A percentile compares a stretch with the other conserved stretches of the same genome.
Evolutionary conservation across 1,140 invertebrate species (phyloP).

Genomic region (Batillaria attramentaria): DNA sequence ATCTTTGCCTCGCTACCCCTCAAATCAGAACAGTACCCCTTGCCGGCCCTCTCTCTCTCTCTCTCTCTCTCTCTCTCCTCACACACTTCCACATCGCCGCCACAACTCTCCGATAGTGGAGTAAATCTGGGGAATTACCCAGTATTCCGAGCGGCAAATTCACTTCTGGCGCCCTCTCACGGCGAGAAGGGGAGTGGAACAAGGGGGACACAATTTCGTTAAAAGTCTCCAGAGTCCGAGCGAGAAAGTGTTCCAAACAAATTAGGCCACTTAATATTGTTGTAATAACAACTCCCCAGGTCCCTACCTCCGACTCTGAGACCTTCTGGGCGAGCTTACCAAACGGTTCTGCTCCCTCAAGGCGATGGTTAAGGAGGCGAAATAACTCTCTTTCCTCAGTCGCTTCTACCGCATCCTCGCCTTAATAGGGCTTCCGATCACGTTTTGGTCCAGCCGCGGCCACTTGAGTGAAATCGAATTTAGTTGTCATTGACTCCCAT

Average conservation of each 20-base stretch:
- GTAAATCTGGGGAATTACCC: conserved; percentile 35
- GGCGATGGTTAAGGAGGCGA: conserved; percentile 18
- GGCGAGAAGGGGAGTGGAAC: conserved; percentile 16
- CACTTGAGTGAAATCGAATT: conserved; percentile 35
- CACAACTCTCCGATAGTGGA: conserved; percentile 6
- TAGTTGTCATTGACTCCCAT: conserved; percentile 34
- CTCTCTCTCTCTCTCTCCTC: neutral
- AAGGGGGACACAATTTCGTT: conserved; percentile 34
- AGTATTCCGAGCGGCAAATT: conserved; percentile 35
- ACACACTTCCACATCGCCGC: neutral
- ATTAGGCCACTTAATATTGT: conserved; percentile 35
- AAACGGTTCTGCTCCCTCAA: conserved; percentile 11
- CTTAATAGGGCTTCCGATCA: neutral
- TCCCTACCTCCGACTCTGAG: neutral
- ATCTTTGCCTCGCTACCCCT: too few species aligned
- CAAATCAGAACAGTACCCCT: too few species aligned
- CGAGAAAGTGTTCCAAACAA: conserved; percentile 35
- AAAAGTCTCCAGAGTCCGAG: conserved; percentile 33
- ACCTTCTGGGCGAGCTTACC: neutral
- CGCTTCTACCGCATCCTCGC: neutral
- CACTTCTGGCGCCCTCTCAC: conserved; percentile 26
- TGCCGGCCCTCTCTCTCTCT: neutral
- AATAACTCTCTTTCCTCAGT: conserved; percentile 1
- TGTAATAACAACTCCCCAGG: conserved; percentile 33
- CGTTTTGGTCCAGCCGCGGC: neutral